These are phyloP conservation scores for Tortrix viridana DNA, from an alignment of 2,888 invertebrate genomes.

Conservation along the genomic window DNA sequence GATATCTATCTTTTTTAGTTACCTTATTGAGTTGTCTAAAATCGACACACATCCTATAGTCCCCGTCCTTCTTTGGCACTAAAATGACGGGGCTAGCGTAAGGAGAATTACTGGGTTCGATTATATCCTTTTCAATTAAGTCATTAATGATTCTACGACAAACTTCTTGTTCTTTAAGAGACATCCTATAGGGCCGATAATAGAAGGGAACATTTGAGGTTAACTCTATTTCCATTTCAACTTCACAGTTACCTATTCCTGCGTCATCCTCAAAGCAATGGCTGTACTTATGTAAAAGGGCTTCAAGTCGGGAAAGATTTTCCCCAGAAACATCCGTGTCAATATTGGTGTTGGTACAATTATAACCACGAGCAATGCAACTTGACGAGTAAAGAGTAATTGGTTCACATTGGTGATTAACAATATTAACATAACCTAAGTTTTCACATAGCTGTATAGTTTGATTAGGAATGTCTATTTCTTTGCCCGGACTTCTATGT, in stretches of 20 bases:
- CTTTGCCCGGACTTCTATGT: not conserved
- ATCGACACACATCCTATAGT: constrained; percentile 38
- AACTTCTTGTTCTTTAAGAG: constrained; percentile 24
- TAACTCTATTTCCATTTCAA: constrained; percentile 33
- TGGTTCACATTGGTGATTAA: not conserved
- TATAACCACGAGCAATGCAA: constrained; percentile 13
- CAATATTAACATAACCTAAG: not conserved
- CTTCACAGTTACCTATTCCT: constrained; percentile 9
- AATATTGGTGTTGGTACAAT: not conserved
- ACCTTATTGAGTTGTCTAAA: constrained; percentile 37
- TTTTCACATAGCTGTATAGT: not conserved
- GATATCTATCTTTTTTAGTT: constrained; percentile 35
- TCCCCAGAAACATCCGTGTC: not conserved
- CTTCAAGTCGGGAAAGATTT: constrained; percentile 4
- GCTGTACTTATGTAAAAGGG: constrained; percentile 3
- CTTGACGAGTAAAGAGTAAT: constrained; percentile 5
- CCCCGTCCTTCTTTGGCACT: constrained; percentile 34
- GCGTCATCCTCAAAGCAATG: constrained; percentile 13
- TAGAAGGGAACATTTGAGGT: constrained; percentile 23
- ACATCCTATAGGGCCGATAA: constrained; percentile 38
- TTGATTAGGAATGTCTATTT: not conserved
- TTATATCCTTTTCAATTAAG: constrained; percentile 30
- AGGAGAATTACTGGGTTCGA: constrained; percentile 34
- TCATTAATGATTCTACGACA: constrained; percentile 32
- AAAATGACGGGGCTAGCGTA: constrained; percentile 38